Evolutionary conservation across 2,888 invertebrate species (phyloP), one percentile per base, ranked within the genome.

Genomic region (Apodemia zela): DNA sequence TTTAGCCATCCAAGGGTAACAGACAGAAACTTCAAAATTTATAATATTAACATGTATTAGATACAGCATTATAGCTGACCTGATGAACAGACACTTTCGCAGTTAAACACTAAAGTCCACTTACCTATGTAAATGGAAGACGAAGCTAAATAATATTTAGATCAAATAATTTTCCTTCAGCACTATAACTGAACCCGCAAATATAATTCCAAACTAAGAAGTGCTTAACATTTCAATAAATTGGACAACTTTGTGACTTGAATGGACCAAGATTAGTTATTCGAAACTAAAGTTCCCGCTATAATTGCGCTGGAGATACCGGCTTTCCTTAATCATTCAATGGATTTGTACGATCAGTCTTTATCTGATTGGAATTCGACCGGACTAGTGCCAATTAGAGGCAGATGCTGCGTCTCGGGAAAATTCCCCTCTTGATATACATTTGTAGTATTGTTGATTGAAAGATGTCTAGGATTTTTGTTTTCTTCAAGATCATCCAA

Each of bases 241-340:
- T 63, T 66, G 68, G 66, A 63, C 68, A 66, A 62, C 61, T 63
- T 66, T 61, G 67, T 51, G 65, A 69, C 64, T 70, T 66, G 62
- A 66, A 67, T 66, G 65, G 68, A 71, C 67, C 70, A 66, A 72
- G 71, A 71, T 68, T 68, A 69, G 71, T 73, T 68, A 72, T 71
- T 73, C 71, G 69, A 67, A 70, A 71, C 71, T 73, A 68, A 71
- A 73, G 71, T 73, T 72, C 66, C 69, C 47, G 62, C 69, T 67
- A 68, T 71, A 73, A 73, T 72, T 71, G 68, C 69, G 69, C 71
- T 67, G 61, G 60, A 71, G 68, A 70, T 68, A 67, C 66, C 68
- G 70, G 68, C 69, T 72, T 71, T 68, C 71, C 69, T 70, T 72
- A 72, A 73, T 73, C 73, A 73, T 69, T 69, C 71, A 67, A 71